Percentiles rank a stretch among this genome's conserved stretches.
phyloP scores from a whole-genome alignment of 1,140 invertebrate species.

The Zaprionus taronus region DNA sequence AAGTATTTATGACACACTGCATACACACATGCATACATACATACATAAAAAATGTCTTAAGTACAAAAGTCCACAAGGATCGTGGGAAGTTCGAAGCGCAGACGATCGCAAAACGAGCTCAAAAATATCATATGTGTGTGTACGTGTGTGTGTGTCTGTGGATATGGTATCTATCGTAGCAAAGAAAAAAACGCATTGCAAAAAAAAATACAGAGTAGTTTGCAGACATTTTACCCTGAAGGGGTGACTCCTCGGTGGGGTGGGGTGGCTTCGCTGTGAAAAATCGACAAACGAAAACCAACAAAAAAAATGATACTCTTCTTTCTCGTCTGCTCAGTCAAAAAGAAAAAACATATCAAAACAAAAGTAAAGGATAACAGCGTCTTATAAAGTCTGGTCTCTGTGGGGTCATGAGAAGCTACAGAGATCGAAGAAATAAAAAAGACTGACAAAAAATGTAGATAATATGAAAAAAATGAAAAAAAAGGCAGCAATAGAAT shows the following conservation, averaged over 20 bases:
- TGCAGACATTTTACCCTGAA: constrained; percentile 18
- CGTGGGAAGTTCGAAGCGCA: constrained; percentile 71
- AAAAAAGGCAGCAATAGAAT: constrained; percentile 13
- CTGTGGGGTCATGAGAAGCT: constrained; percentile 43
- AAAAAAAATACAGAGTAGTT: constrained; percentile 27
- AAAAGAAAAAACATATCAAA: constrained; percentile 8
- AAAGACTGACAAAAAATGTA: constrained; percentile 32
- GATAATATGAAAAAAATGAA: background rate
- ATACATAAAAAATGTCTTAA: constrained; percentile 40
- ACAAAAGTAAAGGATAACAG: constrained; percentile 28
- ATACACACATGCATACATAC: background rate
- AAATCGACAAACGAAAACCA: constrained; percentile 24
- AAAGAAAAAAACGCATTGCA: constrained; percentile 20
- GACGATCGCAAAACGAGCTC: constrained; percentile 48
- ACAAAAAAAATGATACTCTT: constrained; percentile 30
- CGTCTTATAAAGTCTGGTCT: constrained; percentile 20
- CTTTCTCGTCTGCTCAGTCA: constrained; percentile 26
- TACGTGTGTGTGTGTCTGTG: constrained; percentile 1
- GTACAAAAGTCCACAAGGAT: constrained; percentile 77
- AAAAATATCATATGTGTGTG: constrained; percentile 29
- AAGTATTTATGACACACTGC: constrained; percentile 70
- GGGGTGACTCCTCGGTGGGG: constrained; percentile 30
- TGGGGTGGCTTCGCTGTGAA: constrained; percentile 31
- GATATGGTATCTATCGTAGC: constrained; percentile 36
- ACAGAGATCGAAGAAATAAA: constrained; percentile 2